Base-by-base conservation (phyloP, 2,797 vertebrate genomes). In the Pangasius sanitwongsei region DNA sequence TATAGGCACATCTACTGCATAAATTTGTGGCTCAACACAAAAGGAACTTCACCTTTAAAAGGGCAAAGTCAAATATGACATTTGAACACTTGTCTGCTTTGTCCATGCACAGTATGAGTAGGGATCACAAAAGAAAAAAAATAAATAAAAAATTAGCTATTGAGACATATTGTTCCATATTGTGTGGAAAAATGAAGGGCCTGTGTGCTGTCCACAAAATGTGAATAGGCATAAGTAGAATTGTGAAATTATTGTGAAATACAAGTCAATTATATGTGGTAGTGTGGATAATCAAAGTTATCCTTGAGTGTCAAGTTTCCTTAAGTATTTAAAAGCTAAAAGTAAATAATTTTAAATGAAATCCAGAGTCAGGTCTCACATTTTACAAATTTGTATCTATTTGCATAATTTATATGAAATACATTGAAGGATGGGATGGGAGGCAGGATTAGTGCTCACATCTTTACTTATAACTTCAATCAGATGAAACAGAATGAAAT, bases 51-150 rank as follows among this genome's bases (percentile, higher is more conserved):
- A 87, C 61, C 70, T 87, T 61, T 7, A 55, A 77, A 82, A 74
- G 23, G 28, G 13, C 57, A 44, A 87, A 80, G 83, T 77, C n/a
- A 88, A 85, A 85, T 25, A 63, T 34, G 11, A 70, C 15, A 28
- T 41, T 44, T 65, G 37, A 80, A 53, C 57, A 25, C 20, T 78
- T 44, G 48, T n/a, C 74, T 50, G 44, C 41, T 59, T 80, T 78
- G 48, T 78, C 75, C 28, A 53, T n/a, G 48, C 28, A 48, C 44
- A 77, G 50, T 77, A 77, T 50, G 13, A 31, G 28, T 15, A n/a
- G 3, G 20, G 16, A 41, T 72, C 6, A 37, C 34, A 70, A 20
- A 75, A 48, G 4, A 16, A 53, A 6, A 44, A 44, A 41, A 41
- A 41, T 37, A 41, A 37, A 77, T 11, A 44, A 25, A 2, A 75